Percentiles rank a stretch among this genome's conserved stretches.
Conservation (phyloP, 2,113 vertebrate species). For the Cottus gobio region DNA sequence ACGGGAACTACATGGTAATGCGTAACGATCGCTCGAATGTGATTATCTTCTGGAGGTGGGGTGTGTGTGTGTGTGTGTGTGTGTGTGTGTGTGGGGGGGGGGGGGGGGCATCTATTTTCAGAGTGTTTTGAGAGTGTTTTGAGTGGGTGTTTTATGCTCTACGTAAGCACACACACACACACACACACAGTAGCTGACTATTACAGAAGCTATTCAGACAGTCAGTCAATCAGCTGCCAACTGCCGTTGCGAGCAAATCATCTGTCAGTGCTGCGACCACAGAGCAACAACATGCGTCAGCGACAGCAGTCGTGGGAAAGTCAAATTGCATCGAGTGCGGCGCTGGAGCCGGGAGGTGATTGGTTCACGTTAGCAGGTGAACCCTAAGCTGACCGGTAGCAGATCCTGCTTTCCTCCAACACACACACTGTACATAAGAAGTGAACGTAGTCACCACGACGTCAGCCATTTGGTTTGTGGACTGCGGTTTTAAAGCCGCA, state of each 20-base stretch:
- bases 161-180: conserved; percentile 9
- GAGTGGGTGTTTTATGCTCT: conserved; percentile 36
- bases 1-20: conserved; percentile 70
- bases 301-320: neutral
- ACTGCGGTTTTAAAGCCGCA: neutral
- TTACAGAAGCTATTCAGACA: neutral
- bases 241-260: neutral
- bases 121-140: conserved; percentile 49
- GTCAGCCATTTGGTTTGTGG: neutral
- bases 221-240: conserved; percentile 27
- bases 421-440: neutral
- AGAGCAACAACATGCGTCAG: neutral
- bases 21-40: conserved; percentile 61
- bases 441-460: neutral
- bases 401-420: neutral
- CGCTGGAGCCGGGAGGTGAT: neutral
- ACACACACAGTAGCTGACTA: conserved; percentile 1
- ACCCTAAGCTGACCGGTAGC: neutral
- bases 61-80: too few species aligned
- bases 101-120: conserved; percentile 58
- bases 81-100: too few species aligned
- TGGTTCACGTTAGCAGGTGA: neutral
- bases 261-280: neutral
- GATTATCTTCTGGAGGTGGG: conserved; percentile 54
- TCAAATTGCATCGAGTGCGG: neutral